A percentile compares a stretch with the other conserved stretches of the same genome.
phyloP scores from a whole-genome alignment of 1,140 invertebrate species.

The Calephelis virginiensis region DNA sequence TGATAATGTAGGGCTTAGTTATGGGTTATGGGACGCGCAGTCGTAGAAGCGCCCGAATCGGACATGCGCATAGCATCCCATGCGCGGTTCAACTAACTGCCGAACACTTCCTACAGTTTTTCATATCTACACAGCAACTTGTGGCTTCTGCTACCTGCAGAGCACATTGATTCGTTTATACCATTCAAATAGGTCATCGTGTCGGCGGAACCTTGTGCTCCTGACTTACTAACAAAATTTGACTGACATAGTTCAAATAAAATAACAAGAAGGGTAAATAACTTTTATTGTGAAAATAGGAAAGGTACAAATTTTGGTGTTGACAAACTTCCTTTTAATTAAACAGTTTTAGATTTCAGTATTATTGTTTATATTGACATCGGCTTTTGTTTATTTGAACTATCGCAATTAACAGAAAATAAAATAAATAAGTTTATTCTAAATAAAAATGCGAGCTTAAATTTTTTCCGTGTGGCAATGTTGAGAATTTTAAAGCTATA shows the following conservation, averaged over 20 bases:
- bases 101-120: slow-evolving; percentile 4
- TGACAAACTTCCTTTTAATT: slow-evolving; percentile 18
- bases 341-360: too few species aligned
- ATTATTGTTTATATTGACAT: too few species aligned
- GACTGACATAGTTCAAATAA: slow-evolving; percentile 28
- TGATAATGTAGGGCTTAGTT: slow-evolving; percentile 35
- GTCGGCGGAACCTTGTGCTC: slow-evolving; percentile 21
- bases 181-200: slow-evolving; percentile 46
- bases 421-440: too few species aligned
- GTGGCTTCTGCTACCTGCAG: slow-evolving; percentile 41
- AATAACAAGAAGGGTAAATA: slow-evolving; percentile 52
- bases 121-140: slow-evolving; percentile 27
- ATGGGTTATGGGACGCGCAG: slow-evolving; percentile 39
- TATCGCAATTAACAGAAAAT: too few species aligned
- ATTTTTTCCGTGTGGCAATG: too few species aligned
- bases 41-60: slow-evolving; percentile 32
- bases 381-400: too few species aligned
- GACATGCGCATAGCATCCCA: slow-evolving; percentile 52
- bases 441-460: too few species aligned
- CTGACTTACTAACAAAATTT: slow-evolving; percentile 11
- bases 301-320: slow-evolving; percentile 59
- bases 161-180: slow-evolving; percentile 49
- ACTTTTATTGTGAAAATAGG: slow-evolving; percentile 70
- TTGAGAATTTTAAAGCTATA: too few species aligned
- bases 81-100: slow-evolving; percentile 41